Conservation (phyloP, 2,888 invertebrate species). For the Atrina japonica region DNA sequence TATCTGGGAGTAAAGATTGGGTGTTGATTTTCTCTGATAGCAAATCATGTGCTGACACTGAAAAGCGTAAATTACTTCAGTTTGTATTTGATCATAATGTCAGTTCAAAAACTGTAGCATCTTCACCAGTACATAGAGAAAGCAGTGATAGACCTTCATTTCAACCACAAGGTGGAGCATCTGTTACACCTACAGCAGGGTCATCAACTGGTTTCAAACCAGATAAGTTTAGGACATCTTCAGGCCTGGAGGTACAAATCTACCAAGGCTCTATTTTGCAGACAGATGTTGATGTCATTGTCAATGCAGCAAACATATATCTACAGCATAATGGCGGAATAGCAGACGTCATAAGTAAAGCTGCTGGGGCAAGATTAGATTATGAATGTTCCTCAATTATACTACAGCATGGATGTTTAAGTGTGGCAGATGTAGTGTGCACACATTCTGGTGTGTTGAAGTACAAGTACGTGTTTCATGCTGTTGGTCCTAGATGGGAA, state of each 20-base stretch:
- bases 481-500: slow-evolving; percentile 32
- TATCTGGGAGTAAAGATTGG: too few species aligned
- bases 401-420: background rate
- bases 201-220: background rate
- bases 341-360: background rate
- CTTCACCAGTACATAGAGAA: background rate
- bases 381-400: background rate
- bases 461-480: slow-evolving; percentile 5
- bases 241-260: background rate
- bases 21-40: too few species aligned
- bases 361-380: background rate
- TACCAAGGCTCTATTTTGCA: background rate
- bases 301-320: slow-evolving; percentile 20
- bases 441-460: slow-evolving; percentile 7
- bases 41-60: too few species aligned
- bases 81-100: too few species aligned
- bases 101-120: too few species aligned
- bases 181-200: background rate
- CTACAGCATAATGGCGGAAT: slow-evolving; percentile 6
- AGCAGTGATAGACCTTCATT: too few species aligned
- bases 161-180: too few species aligned
- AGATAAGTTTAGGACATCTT: too few species aligned
- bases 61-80: too few species aligned
- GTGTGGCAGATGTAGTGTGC: background rate
- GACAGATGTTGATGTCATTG: slow-evolving; percentile 12